phyloP scores from a whole-genome alignment of 2,113 vertebrate genomes.

The Rallus limicola region DNA sequence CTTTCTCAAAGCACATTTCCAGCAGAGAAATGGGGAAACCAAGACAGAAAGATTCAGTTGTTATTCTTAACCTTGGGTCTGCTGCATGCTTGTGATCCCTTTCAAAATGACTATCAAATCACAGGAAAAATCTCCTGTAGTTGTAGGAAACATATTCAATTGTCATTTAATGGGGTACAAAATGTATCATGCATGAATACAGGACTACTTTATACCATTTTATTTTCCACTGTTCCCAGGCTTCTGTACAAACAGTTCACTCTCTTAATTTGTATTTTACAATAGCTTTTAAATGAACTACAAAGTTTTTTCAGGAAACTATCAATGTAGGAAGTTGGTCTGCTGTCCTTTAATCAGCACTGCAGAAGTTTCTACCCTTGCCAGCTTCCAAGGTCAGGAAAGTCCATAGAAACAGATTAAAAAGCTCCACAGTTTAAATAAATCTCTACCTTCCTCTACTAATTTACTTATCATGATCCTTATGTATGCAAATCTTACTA shows the following conservation, averaged over 20 bases:
- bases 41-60: not conserved
- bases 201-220: not conserved
- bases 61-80: not conserved
- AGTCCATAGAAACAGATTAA: not conserved
- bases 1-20: not conserved
- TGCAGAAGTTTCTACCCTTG: not conserved
- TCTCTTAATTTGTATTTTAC: not conserved
- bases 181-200: not conserved
- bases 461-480: not conserved
- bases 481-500: not conserved
- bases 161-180: not conserved
- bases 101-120: not conserved
- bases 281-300: not conserved
- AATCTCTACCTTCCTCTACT: not conserved
- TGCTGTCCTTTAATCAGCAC: not conserved
- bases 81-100: not conserved
- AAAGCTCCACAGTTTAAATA: not conserved
- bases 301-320: not conserved
- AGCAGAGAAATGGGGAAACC: not conserved
- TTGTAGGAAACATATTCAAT: not conserved
- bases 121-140: not conserved
- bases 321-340: accelerated
- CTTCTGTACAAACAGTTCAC: not conserved
- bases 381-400: not conserved
- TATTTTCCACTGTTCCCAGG: not conserved